Conservation (phyloP, 2,888 invertebrate species). For the Amphimallon solstitiale region DNA sequence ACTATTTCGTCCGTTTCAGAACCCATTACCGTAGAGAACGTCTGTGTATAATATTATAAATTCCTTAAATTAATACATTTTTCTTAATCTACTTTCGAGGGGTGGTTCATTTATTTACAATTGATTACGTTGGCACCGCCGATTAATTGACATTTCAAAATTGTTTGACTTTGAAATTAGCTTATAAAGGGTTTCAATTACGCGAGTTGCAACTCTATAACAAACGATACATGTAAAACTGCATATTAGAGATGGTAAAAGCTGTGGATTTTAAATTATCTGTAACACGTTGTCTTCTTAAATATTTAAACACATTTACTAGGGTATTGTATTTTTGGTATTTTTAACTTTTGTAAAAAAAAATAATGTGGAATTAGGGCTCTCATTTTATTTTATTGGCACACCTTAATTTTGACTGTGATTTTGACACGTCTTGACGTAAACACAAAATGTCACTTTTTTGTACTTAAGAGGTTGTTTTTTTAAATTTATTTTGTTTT, state of each 20-base stretch:
- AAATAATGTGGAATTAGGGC: not conserved
- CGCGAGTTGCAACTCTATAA: too few relatives aligned
- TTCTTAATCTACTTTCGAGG: conserved; percentile 36
- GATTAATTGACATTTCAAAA: conserved; percentile 2
- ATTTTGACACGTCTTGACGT: conserved; percentile 28
- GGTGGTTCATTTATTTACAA: conserved; percentile 40
- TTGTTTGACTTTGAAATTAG: not conserved
- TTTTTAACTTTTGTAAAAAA: conserved; percentile 1
- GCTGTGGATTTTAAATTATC: too few relatives aligned
- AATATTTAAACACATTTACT: too few relatives aligned
- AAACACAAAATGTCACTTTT: conserved; percentile 36
- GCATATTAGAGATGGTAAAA: too few relatives aligned
- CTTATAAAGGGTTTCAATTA: too few relatives aligned
- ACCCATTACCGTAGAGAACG: conserved; percentile 51
- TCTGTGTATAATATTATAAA: not conserved
- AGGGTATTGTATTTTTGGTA: not conserved
- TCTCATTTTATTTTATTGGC: not conserved
- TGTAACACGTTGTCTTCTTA: too few relatives aligned
- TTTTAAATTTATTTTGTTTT: conserved; percentile 33
- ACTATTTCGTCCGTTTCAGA: conserved; percentile 58
- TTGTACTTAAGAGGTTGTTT: conserved; percentile 29
- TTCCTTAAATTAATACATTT: conserved; percentile 32
- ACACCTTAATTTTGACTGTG: not conserved
- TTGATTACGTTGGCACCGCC: conserved; percentile 24
- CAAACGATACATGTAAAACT: too few relatives aligned